Evolutionary conservation across 2,888 invertebrate species (phyloP).

Genomic region (Gymnocheta viridis): DNA sequence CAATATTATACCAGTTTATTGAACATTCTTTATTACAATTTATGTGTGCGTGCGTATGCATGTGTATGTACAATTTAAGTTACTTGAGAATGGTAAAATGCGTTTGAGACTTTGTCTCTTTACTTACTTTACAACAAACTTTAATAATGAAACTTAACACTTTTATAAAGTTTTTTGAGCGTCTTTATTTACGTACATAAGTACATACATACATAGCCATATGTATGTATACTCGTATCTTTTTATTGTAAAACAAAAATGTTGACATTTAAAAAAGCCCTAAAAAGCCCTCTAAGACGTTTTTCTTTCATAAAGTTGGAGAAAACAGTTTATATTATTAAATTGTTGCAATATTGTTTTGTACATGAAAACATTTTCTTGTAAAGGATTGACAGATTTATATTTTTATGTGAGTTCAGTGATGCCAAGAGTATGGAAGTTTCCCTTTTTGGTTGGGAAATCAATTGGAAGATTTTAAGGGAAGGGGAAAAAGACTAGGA

Average conservation of each 20-base stretch:
- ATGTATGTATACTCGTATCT: not conserved
- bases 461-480: too few relatives aligned
- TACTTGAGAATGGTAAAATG: constrained; percentile 11
- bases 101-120: not conserved
- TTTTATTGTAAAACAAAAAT: constrained; percentile 11
- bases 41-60: too few relatives aligned
- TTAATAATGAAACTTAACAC: constrained; percentile 26
- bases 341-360: constrained; percentile 28
- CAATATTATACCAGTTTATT: too few relatives aligned
- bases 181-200: not conserved
- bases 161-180: constrained; percentile 26
- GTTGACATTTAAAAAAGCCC: constrained; percentile 17
- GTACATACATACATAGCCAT: not conserved
- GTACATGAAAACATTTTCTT: not conserved
- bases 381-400: not conserved
- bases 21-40: too few relatives aligned
- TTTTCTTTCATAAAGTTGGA: constrained; percentile 27
- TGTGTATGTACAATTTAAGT: too few relatives aligned
- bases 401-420: too few relatives aligned
- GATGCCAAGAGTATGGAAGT: too few relatives aligned
- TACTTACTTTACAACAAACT: too few relatives aligned
- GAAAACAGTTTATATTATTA: constrained; percentile 18
- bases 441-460: too few relatives aligned
- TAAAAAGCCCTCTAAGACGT: constrained; percentile 11
- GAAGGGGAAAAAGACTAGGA: too few relatives aligned